A percentile compares a stretch with the other conserved stretches of the same genome.
These are phyloP conservation scores for Pseudococcus viburni DNA, from an alignment of 2,888 invertebrate genomes.

Conservation along the genomic window DNA sequence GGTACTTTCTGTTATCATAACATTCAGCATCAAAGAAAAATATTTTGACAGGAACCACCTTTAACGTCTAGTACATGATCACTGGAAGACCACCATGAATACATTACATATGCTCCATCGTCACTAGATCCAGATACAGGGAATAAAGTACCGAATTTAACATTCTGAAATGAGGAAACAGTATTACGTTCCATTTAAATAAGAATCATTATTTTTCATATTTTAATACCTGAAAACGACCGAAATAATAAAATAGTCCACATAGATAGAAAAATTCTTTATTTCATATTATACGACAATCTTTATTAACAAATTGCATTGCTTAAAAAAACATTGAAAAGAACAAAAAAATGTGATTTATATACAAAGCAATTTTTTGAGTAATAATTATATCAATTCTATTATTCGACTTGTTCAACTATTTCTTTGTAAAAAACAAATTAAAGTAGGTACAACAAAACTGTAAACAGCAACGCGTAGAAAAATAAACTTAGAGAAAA, in stretches of 20 bases:
- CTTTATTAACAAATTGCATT: background rate
- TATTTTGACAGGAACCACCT: constrained; percentile 18
- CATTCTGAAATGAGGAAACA: too few species aligned
- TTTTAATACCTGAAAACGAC: too few species aligned
- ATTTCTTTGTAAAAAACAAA: background rate
- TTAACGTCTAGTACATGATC: background rate
- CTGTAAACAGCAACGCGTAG: background rate
- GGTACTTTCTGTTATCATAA: constrained; percentile 2
- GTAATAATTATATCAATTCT: background rate
- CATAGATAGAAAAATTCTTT: background rate
- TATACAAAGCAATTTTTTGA: background rate
- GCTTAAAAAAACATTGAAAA: background rate
- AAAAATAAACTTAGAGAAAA: background rate
- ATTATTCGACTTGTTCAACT: background rate
- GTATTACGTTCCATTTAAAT: too few species aligned
- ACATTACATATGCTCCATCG: background rate
- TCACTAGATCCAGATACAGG: background rate
- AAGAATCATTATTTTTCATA: too few species aligned
- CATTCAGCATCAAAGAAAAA: background rate
- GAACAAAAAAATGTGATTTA: background rate
- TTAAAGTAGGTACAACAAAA: background rate
- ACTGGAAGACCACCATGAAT: background rate
- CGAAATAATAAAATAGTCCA: too few species aligned
- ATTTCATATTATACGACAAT: background rate
- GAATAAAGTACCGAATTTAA: too few species aligned